Percentiles rank a stretch among this genome's conserved stretches.
Conservation (phyloP, 2,888 invertebrate species). For the Platerodrilus igneus region DNA sequence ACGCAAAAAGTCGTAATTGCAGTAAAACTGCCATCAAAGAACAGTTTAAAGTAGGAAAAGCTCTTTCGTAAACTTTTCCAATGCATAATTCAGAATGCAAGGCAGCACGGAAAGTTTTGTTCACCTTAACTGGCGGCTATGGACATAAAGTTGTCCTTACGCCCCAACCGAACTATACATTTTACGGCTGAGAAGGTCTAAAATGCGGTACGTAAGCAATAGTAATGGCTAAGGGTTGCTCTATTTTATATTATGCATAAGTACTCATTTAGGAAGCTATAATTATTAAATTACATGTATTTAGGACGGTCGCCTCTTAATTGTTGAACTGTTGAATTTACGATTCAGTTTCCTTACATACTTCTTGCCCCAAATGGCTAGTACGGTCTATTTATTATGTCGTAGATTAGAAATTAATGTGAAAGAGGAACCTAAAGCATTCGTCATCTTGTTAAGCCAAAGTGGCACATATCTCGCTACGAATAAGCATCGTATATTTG, state of each 20-base stretch:
- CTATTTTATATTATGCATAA: no score
- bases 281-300: slow-evolving; percentile 13
- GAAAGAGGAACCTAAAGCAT: slow-evolving; percentile 19
- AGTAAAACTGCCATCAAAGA: no score
- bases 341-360: not conserved
- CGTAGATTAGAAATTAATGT: slow-evolving; percentile 17
- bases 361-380: slow-evolving; percentile 9
- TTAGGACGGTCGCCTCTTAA: slow-evolving; percentile 13
- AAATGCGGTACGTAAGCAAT: slow-evolving; percentile 20
- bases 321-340: slow-evolving; percentile 9
- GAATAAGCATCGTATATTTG: slow-evolving; percentile 25
- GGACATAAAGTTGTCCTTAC: slow-evolving; percentile 31
- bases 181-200: slow-evolving; percentile 31
- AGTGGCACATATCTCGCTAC: slow-evolving; percentile 19
- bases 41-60: slow-evolving; percentile 2
- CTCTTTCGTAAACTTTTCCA: slow-evolving; percentile 10
- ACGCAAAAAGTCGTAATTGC: no score
- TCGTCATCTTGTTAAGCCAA: slow-evolving; percentile 21
- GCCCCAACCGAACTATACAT: no score
- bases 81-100: slow-evolving; percentile 29
- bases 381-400: slow-evolving; percentile 15
- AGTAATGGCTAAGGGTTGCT: no score
- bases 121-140: slow-evolving; percentile 29
- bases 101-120: slow-evolving; percentile 31
- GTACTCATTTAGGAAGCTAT: slow-evolving; percentile 9